phyloP scores from a whole-genome alignment of 2,888 invertebrate species.

The Caenorhabditis sp. region DNA sequence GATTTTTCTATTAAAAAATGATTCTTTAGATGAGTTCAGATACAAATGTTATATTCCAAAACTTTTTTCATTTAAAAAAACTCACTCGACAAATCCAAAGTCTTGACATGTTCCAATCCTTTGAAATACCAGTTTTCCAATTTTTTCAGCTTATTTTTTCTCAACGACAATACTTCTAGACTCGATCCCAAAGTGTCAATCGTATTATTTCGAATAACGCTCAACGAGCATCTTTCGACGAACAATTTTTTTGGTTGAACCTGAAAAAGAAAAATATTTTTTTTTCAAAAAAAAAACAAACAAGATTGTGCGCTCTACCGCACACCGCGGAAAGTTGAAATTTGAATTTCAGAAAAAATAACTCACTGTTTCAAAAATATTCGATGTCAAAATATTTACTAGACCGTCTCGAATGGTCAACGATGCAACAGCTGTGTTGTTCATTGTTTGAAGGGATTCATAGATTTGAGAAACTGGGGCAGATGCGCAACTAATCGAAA shows the following conservation, averaged over 20 bases:
- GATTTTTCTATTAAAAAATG: too few relatives aligned
- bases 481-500: background rate
- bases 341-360: too few relatives aligned
- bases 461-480: background rate
- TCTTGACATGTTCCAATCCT: slow-evolving; percentile 45
- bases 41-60: too few relatives aligned
- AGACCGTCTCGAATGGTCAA: slow-evolving; percentile 61
- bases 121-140: slow-evolving; percentile 52
- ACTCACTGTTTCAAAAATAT: slow-evolving; percentile 59
- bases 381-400: slow-evolving; percentile 55
- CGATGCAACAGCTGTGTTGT: slow-evolving; percentile 51
- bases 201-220: slow-evolving; percentile 50
- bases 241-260: slow-evolving; percentile 46
- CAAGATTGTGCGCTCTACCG: background rate
- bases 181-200: slow-evolving; percentile 44
- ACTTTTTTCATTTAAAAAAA: too few relatives aligned
- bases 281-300: slow-evolving; percentile 3
- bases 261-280: slow-evolving; percentile 28
- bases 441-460: slow-evolving; percentile 35
- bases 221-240: slow-evolving; percentile 51
- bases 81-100: slow-evolving; percentile 54
- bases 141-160: slow-evolving; percentile 59
- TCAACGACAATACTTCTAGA: slow-evolving; percentile 50
- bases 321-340: too few relatives aligned
- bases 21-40: too few relatives aligned